A percentile compares a stretch with the other conserved stretches of the same genome.
Evolutionary conservation across 2,113 vertebrate species (phyloP).

Genomic region (Lepus americanus): DNA sequence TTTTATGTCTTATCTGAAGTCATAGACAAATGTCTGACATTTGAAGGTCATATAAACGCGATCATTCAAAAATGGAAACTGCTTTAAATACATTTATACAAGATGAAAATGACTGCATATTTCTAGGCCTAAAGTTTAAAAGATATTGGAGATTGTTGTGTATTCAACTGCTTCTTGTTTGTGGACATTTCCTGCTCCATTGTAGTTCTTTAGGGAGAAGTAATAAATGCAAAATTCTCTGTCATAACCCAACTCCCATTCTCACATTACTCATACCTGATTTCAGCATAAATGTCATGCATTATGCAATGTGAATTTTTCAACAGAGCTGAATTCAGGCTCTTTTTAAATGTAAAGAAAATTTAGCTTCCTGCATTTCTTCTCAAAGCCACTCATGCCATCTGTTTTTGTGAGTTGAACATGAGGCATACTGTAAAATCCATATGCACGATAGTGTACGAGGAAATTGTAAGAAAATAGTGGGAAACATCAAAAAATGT

Average conservation of each 20-base stretch:
- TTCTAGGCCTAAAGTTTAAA: conserved; percentile 55
- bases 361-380: neutral
- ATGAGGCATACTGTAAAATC: neutral
- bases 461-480: neutral
- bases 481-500: neutral
- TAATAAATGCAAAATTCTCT: conserved; percentile 62
- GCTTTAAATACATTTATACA: conserved; percentile 79
- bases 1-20: conserved; percentile 80
- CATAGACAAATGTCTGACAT: conserved; percentile 80
- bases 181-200: conserved; percentile 72
- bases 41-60: conserved; percentile 85
- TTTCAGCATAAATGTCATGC: conserved; percentile 70
- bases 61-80: conserved; percentile 73
- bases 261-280: conserved; percentile 56
- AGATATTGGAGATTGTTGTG: conserved; percentile 40
- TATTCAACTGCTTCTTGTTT: conserved; percentile 73
- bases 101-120: conserved; percentile 56
- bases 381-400: neutral
- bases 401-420: neutral
- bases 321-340: conserved; percentile 8
- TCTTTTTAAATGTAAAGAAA: neutral
- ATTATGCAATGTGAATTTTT: conserved; percentile 5
- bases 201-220: conserved; percentile 58
- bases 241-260: conserved; percentile 50
- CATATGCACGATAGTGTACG: neutral